Evolutionary conservation across 2,797 vertebrate species (phyloP).

Genomic region (Mallotus villosus): DNA sequence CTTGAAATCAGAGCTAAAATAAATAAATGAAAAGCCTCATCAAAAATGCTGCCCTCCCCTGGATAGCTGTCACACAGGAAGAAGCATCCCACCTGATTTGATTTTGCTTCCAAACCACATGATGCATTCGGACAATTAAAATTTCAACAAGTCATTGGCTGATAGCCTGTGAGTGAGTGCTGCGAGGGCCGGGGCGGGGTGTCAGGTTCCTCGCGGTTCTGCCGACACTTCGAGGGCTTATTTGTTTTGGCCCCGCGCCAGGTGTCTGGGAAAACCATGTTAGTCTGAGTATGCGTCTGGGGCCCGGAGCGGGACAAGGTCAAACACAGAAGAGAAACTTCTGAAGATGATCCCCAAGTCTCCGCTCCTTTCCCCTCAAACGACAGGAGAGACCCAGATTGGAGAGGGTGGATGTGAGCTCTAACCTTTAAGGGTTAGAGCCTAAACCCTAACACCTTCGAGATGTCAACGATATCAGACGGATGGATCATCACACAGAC

Average conservation of each 20-base stretch:
- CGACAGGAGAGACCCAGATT: no score
- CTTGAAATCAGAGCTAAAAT: conserved; percentile 74
- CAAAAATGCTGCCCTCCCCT: conserved; percentile 70
- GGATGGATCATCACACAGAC: neutral
- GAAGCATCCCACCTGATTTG: conserved; percentile 74
- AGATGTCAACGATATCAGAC: neutral
- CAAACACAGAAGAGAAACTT: conserved; percentile 36
- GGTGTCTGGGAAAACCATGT: conserved; percentile 60
- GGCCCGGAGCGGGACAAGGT: conserved; percentile 54
- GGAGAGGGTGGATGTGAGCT: no score
- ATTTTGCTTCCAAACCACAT: conserved; percentile 79
- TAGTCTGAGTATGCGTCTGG: conserved; percentile 59
- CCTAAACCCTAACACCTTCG: neutral
- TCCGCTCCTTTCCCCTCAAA: no score
- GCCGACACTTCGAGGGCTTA: conserved; percentile 70
- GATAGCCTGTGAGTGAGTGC: conserved; percentile 72
- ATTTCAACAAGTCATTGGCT: conserved; percentile 82
- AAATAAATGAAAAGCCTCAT: conserved; percentile 75
- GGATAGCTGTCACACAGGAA: conserved; percentile 67
- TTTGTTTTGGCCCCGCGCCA: conserved; percentile 70
- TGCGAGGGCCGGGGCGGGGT: conserved; percentile 56
- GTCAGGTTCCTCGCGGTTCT: conserved; percentile 80
- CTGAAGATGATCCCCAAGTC: no score
- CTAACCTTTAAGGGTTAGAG: neutral
- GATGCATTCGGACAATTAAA: conserved; percentile 85